phyloP scores from a whole-genome alignment of 1,140 invertebrate genomes.

The Drosophila oshimai region DNA sequence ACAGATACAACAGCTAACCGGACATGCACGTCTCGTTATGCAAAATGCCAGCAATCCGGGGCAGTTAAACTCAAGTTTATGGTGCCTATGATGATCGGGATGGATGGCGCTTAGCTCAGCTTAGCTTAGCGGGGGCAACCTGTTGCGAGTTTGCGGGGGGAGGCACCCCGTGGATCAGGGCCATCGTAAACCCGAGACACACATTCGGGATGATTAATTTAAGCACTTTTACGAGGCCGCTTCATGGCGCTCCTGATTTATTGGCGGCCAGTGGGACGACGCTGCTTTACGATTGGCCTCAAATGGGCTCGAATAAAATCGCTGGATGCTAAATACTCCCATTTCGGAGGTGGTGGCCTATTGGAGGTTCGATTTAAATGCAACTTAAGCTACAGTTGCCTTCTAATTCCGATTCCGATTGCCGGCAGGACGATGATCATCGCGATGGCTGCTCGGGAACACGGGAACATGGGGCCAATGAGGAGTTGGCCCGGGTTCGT shows the following conservation, averaged over 20 bases:
- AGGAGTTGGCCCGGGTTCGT: constrained; percentile 12
- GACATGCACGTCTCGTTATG: constrained; percentile 64
- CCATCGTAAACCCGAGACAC: constrained; percentile 72
- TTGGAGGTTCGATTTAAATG: not conserved
- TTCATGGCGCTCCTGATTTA: constrained; percentile 81
- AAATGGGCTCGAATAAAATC: constrained; percentile 37
- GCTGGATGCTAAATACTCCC: constrained; percentile 11
- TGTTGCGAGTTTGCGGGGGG: constrained; percentile 55
- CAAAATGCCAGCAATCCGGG: constrained; percentile 58
- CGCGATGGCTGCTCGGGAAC: constrained; percentile 29
- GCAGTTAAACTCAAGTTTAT: constrained; percentile 54
- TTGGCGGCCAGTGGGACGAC: constrained; percentile 46
- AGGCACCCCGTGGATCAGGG: constrained; percentile 39
- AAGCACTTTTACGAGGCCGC: constrained; percentile 81
- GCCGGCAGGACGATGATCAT: constrained; percentile 3
- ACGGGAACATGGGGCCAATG: constrained; percentile 17
- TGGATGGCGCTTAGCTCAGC: constrained; percentile 49
- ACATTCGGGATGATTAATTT: constrained; percentile 82
- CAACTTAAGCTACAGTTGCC: not conserved
- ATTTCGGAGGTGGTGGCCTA: not conserved
- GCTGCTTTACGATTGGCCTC: constrained; percentile 62
- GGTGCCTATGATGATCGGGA: constrained; percentile 33
- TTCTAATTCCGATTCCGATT: constrained; percentile 14
- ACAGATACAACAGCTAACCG: constrained; percentile 13
- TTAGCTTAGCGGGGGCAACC: constrained; percentile 60